Evolutionary conservation across 2,113 vertebrate species (phyloP).

Genomic region (Barbus barbus): DNA sequence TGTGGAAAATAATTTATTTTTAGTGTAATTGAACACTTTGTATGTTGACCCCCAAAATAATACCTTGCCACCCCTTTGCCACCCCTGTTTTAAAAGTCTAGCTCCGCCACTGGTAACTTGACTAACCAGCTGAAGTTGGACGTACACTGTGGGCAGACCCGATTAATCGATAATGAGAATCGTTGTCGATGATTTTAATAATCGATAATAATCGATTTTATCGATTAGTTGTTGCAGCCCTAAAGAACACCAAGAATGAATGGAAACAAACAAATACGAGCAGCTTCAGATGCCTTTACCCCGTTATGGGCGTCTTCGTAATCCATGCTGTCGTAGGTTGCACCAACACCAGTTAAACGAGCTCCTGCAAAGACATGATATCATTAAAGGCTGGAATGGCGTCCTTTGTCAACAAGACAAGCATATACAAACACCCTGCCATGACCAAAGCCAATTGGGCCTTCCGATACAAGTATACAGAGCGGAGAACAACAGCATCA

Average conservation of each 20-base stretch:
- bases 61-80: too few relatives aligned
- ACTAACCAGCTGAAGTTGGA: too few relatives aligned
- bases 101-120: too few relatives aligned
- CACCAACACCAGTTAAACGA: conserved; percentile 57
- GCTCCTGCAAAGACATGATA: conserved; percentile 60
- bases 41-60: too few relatives aligned
- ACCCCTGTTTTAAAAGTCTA: too few relatives aligned
- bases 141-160: too few relatives aligned
- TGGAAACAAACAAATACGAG: conserved; percentile 17
- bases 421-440: conserved; percentile 4
- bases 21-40: too few relatives aligned
- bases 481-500: background rate
- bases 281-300: conserved; percentile 57
- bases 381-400: background rate
- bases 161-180: too few relatives aligned
- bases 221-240: too few relatives aligned
- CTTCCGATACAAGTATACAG: background rate
- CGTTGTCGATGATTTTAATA: too few relatives aligned
- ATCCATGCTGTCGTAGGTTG: conserved; percentile 56
- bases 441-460: background rate
- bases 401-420: background rate
- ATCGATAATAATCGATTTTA: too few relatives aligned
- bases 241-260: background rate
- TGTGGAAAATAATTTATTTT: too few relatives aligned
- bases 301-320: conserved; percentile 60